Base-by-base conservation (phyloP, 2,888 invertebrate species). In the Drosophila subquinaria region DNA sequence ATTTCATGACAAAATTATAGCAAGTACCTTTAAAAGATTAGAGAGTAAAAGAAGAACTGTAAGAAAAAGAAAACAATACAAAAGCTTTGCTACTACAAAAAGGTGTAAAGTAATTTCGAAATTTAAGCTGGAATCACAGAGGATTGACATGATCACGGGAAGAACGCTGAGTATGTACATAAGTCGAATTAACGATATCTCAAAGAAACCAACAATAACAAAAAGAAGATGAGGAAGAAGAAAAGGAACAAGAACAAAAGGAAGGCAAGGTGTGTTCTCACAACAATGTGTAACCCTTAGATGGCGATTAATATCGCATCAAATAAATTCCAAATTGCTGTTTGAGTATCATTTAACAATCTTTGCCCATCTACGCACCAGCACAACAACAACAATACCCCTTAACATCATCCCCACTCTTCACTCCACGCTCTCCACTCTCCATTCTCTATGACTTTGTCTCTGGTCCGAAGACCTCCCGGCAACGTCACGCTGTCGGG, bases 311-410 rank as follows among this genome's bases (percentile, higher is more conserved):
- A 89, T 88, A 89, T 89, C 82, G 75, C 81, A 83, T 89, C 83
- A 88, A 78, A 89, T 83, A 85, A 88, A 89, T 88, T 88, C 74
- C 69, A 76, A 83, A 88, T 83, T 82, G 89, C 76, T 88, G 83
- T 82, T 80, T 79, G 83, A 83, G 78, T 82, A 81, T 77, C 85
- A 88, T 86, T 86, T 86, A 88, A 88, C 88, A 82, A 81, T 88
- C 86, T 83, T 76, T 87, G 69, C 77, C 73, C 81, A 88, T 79
- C 81, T 77, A 86, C 80, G 75, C 76, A 76, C 60, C 79, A 55
- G 67, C 50, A 50, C 69, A 40, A 42, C 36, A 52, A 15, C 48
- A 17, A 15, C 4, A 20, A 20, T 20, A 45, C 15, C 17, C 17
- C 51, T 20, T 15, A 27, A 27, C 27, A 38, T 30, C 57, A 53